Evolutionary conservation across 2,888 invertebrate genomes (phyloP).

Genomic region (Anorthoa munda): DNA sequence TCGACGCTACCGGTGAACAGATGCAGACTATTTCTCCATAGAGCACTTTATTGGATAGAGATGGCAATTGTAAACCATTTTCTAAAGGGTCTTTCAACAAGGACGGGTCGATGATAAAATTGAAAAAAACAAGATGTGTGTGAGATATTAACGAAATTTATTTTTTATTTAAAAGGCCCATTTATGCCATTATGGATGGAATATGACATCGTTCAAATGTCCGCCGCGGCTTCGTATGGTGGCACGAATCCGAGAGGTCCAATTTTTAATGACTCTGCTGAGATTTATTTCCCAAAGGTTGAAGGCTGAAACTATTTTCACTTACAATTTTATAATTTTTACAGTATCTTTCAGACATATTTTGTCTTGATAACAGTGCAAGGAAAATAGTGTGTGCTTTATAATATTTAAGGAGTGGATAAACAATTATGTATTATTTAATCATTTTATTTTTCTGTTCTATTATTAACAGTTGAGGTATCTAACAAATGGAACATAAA

Average conservation of each 20-base stretch:
- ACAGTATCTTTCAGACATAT: neutral
- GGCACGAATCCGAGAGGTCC: too few species aligned
- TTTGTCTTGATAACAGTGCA: neutral
- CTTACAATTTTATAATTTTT: neutral
- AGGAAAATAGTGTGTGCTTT: neutral
- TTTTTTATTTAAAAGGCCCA: too few species aligned
- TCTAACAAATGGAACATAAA: neutral
- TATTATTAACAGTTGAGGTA: neutral
- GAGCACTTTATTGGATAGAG: slow-evolving; percentile 42
- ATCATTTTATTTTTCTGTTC: too few species aligned
- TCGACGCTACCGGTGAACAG: slow-evolving; percentile 53
- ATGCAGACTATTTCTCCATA: slow-evolving; percentile 53
- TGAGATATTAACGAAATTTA: too few species aligned
- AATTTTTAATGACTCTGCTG: too few species aligned
- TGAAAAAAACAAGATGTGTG: too few species aligned
- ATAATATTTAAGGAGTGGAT: neutral
- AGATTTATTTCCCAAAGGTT: neutral
- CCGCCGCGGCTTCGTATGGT: too few species aligned
- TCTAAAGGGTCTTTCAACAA: too few species aligned
- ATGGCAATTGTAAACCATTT: neutral
- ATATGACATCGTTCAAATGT: too few species aligned
- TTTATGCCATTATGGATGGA: too few species aligned
- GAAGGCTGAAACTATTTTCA: neutral
- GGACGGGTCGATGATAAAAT: too few species aligned
- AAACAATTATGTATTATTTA: neutral